Evolutionary conservation across 2,113 vertebrate genomes (phyloP).

Genomic region (Athene cunicularia): DNA sequence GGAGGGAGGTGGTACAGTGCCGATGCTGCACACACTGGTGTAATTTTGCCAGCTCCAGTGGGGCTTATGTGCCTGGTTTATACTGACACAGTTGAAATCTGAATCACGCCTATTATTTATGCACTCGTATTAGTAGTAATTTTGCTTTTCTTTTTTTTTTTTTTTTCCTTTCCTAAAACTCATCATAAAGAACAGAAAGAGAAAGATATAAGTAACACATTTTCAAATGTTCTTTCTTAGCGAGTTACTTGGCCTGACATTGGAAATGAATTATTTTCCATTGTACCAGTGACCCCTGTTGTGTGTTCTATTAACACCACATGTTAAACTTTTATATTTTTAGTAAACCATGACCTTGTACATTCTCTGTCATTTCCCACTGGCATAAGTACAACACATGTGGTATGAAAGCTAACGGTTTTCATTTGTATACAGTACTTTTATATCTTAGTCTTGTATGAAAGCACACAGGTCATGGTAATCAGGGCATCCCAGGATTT

Average conservation of each 20-base stretch:
- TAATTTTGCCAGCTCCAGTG: background rate
- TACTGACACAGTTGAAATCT: background rate
- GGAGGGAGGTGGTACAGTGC: background rate
- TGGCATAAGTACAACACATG: constrained; percentile 56
- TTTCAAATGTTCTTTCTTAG: constrained; percentile 37
- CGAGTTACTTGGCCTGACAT: constrained; percentile 50
- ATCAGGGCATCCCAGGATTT: constrained; percentile 49
- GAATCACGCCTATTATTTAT: background rate
- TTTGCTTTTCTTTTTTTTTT: background rate
- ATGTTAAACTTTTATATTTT: constrained; percentile 70
- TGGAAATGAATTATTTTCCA: constrained; percentile 69
- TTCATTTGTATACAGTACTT: constrained; percentile 48
- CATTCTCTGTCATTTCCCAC: constrained; percentile 67
- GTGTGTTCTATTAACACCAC: constrained; percentile 77
- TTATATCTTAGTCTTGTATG: constrained; percentile 5
- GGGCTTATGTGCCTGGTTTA: background rate
- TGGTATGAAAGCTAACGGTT: constrained; percentile 60
- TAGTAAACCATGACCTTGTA: constrained; percentile 72
- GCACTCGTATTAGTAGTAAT: background rate
- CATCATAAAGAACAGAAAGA: background rate
- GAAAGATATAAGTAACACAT: constrained; percentile 11
- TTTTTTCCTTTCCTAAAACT: rapidly evolving
- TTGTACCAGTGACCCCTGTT: constrained; percentile 67
- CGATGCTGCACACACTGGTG: background rate
- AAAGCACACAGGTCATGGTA: constrained; percentile 31